Percentiles rank a stretch among this genome's conserved stretches.
Evolutionary conservation across 2,113 vertebrate genomes (phyloP).

Genomic region (Numida meleagris): DNA sequence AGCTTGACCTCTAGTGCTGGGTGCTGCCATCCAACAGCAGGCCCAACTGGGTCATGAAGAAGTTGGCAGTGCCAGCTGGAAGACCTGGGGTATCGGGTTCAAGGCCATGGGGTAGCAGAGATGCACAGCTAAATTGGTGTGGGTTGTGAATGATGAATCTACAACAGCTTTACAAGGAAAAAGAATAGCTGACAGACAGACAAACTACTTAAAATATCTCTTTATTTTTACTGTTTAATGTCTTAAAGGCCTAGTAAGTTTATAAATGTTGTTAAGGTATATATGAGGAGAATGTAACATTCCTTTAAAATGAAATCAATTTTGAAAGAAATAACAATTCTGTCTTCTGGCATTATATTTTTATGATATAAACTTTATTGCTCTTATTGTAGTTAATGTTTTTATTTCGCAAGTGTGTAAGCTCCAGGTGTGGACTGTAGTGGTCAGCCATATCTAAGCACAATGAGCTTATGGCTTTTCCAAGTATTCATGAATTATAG

Average conservation of each 20-base stretch:
- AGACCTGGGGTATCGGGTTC: not conserved
- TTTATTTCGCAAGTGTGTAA: not conserved
- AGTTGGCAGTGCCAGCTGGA: not conserved
- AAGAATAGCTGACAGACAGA: not conserved
- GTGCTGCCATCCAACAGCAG: not conserved
- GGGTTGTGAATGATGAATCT: not conserved
- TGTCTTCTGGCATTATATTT: not conserved
- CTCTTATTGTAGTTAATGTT: not conserved
- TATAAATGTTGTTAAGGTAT: not conserved
- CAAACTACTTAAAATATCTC: not conserved
- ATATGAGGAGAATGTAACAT: not conserved
- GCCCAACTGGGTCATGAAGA: not conserved
- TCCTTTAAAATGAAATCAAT: fast-evolving
- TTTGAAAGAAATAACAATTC: not conserved
- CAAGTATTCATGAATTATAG: not conserved
- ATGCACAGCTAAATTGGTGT: fast-evolving
- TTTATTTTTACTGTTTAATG: not conserved
- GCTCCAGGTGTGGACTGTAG: not conserved
- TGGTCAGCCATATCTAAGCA: not conserved
- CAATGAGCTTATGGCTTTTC: not conserved
- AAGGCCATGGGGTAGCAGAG: not conserved
- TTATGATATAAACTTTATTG: not conserved
- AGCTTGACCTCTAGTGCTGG: not conserved
- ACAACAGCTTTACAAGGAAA: not conserved
- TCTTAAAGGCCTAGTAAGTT: not conserved